Evolutionary conservation across 2,888 invertebrate genomes (phyloP).

Genomic region (Linnaemya tessellans): DNA sequence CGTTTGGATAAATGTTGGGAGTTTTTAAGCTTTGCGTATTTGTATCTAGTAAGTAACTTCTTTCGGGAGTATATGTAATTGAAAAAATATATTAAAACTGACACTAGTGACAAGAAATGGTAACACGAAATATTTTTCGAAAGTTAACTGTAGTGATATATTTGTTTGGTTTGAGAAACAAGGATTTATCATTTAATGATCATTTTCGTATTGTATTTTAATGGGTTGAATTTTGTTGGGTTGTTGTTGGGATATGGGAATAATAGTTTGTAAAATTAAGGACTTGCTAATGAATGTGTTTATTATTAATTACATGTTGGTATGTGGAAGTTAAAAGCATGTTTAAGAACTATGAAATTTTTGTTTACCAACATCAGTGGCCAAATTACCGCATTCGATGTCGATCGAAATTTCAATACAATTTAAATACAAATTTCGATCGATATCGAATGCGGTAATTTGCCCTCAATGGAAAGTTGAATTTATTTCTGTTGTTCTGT

Average conservation of each 20-base stretch:
- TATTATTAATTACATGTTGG: background rate
- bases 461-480: too few species aligned
- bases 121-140: slow-evolving; percentile 15
- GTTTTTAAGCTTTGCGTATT: background rate
- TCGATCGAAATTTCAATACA: too few species aligned
- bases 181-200: background rate
- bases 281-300: background rate
- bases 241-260: background rate
- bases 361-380: too few species aligned
- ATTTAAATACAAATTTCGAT: too few species aligned
- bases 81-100: slow-evolving; percentile 48
- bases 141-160: slow-evolving; percentile 7
- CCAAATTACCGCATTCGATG: too few species aligned
- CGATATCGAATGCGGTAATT: too few species aligned
- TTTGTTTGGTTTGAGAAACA: background rate
- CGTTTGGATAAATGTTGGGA: slow-evolving; percentile 14
- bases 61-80: slow-evolving; percentile 27
- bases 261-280: background rate
- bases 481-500: too few species aligned
- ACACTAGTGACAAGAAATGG: slow-evolving; percentile 4
- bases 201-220: background rate
- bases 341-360: too few species aligned
- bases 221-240: background rate
- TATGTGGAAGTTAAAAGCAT: background rate
- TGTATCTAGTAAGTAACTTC: background rate